These are phyloP conservation scores for Tipula lateralis DNA, from an alignment of 2,888 invertebrate species.

Conservation along the genomic window DNA sequence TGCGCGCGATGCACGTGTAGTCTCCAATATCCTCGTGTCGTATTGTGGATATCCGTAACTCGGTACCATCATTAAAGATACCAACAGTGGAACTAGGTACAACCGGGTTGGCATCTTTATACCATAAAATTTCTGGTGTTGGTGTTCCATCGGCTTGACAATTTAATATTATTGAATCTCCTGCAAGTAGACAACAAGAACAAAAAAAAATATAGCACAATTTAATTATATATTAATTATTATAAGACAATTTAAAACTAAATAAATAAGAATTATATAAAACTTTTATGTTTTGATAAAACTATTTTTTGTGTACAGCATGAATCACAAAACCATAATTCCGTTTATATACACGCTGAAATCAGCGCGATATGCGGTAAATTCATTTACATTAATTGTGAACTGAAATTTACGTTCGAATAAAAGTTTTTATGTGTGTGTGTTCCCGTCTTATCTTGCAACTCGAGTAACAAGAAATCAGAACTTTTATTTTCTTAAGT, in stretches of 20 bases:
- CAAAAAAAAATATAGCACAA: not conserved
- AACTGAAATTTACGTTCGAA: not conserved
- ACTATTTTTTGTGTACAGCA: not conserved
- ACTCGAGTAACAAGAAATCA: not conserved
- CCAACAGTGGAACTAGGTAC: slow-evolving; percentile 82
- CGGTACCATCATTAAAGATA: slow-evolving; percentile 91
- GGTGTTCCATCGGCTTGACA: slow-evolving; percentile 96
- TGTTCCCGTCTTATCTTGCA: not conserved
- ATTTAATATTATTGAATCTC: slow-evolving; percentile 92
- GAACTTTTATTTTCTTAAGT: not conserved
- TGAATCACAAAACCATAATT: not conserved
- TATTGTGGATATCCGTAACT: slow-evolving; percentile 87
- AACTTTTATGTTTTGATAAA: not conserved
- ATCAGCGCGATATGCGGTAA: not conserved
- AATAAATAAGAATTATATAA: not conserved
- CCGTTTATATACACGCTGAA: not conserved
- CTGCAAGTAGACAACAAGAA: slow-evolving; percentile 46
- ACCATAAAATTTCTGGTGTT: slow-evolving; percentile 92
- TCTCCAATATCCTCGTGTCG: slow-evolving; percentile 93
- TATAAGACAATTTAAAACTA: not conserved
- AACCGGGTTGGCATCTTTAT: slow-evolving; percentile 88
- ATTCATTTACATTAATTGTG: not conserved
- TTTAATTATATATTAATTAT: not conserved
- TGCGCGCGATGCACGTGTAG: slow-evolving; percentile 93
- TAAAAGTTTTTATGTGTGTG: not conserved